Base-by-base conservation (phyloP, 1,140 invertebrate genomes). In the Papilio helenus region DNA sequence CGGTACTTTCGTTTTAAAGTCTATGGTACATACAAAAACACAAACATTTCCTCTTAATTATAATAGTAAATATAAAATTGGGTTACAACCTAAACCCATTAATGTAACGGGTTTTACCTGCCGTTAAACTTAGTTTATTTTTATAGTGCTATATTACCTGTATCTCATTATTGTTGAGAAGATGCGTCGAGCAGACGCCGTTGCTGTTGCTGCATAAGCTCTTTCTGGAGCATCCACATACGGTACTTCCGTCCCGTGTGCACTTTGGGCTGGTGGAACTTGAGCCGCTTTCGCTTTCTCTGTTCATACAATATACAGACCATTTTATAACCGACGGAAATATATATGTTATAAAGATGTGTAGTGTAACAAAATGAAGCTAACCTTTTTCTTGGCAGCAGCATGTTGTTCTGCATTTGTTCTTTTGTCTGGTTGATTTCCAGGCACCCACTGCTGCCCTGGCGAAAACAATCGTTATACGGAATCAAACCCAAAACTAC, bases 211-310 rank as follows among this genome's bases (percentile, higher is more conserved):
- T 91, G 92, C 91, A 94, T 88, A 87, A 94, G 92, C 84, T 93
- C 89, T 89, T 95, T 95, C 84, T 95, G 95, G 92, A 95, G 94
- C 95, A 96, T 94, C 95, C 95, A 96, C 95, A 96, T 95, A 90
- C 95, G 95, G 91, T 95, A 96, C 95, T 95, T 96, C 93, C 95
- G 95, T 94, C 96, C 96, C 89, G 95, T 96, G 94, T 97, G 97
- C 92, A 97, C 95, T 95, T 97, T 97, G 96, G 96, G 96, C 95
- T 97, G 95, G 94, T 97, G 96, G 95, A 97, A 97, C 94, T 97
- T 96, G 94, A 96, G 95, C 93, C 96, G 96, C 95, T 96, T 96
- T 96, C 96, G 95, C 94, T 96, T 96, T 96, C 97, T 97, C 96
- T 97, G 95, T 94, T 20, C n/a, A 49, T 72, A 73, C 49, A 79